phyloP scores from a whole-genome alignment of 2,888 invertebrate genomes.

The Mongoloraphidia duomilia region DNA sequence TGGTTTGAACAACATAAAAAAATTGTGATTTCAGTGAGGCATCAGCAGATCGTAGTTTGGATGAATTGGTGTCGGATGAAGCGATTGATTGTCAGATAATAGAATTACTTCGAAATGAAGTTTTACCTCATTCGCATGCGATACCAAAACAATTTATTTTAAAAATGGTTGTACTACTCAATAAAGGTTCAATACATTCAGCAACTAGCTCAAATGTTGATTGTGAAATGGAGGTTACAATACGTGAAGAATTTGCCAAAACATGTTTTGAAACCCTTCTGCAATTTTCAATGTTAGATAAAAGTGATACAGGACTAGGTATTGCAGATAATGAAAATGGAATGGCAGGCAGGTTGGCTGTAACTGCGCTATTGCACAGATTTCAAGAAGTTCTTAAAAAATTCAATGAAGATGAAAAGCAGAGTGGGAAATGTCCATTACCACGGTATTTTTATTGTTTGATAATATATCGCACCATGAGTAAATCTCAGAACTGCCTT shows the following conservation, averaged over 20 bases:
- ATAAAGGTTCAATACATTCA: conserved; percentile 75
- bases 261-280: conserved; percentile 91
- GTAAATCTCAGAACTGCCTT: no score
- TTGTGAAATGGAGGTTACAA: conserved; percentile 63
- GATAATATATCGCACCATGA: no score
- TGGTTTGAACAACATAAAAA: no score
- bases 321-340: conserved; percentile 31
- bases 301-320: conserved; percentile 35
- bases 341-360: conserved; percentile 63
- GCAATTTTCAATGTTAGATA: conserved; percentile 80
- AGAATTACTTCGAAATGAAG: conserved; percentile 64
- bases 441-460: conserved; percentile 42
- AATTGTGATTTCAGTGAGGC: conserved; percentile 28
- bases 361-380: conserved; percentile 79
- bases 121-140: conserved; percentile 62
- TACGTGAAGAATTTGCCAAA: conserved; percentile 91
- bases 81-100: conserved; percentile 73
- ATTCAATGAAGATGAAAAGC: conserved; percentile 71
- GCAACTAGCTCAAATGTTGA: conserved; percentile 52
- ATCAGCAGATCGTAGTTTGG: conserved; percentile 40
- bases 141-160: conserved; percentile 72
- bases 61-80: conserved; percentile 51
- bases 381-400: conserved; percentile 85
- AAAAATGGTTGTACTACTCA: conserved; percentile 67
- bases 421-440: conserved; percentile 72